Evolutionary conservation across 2,888 invertebrate species (phyloP).

Genomic region (Chymomyza procnemis): DNA sequence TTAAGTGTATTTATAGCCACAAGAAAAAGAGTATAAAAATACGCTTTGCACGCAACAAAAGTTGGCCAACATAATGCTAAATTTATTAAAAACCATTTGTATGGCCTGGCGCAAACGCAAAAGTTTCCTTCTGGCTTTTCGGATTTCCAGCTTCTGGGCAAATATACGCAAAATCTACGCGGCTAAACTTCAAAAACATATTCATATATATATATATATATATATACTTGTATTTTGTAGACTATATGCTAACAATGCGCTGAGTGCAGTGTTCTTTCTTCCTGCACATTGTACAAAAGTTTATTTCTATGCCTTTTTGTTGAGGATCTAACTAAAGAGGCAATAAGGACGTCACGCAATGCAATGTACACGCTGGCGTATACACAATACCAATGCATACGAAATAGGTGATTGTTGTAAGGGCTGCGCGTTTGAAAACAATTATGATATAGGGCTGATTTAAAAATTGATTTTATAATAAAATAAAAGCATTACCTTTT

Average conservation of each 20-base stretch:
- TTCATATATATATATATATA: conserved; percentile 11
- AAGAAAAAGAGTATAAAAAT: conserved; percentile 17
- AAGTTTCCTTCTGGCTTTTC: conserved; percentile 7
- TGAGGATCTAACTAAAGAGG: conserved; percentile 33
- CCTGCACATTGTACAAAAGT: background rate
- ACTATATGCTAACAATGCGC: conserved; percentile 20
- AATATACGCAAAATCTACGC: conserved; percentile 65
- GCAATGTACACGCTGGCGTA: conserved; percentile 46
- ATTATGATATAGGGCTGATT: no score
- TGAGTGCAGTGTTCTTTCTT: background rate
- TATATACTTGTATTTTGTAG: conserved; percentile 14
- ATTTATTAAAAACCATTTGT: conserved; percentile 67
- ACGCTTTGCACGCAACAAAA: conserved; percentile 14
- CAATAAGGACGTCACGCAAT: conserved; percentile 43
- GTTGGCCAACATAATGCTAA: conserved; percentile 33
- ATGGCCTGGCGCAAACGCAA: conserved; percentile 46
- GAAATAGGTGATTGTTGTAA: background rate
- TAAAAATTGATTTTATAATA: no score
- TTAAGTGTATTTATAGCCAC: no score
- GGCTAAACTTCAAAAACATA: conserved; percentile 61
- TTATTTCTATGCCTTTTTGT: conserved; percentile 22
- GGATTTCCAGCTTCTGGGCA: conserved; percentile 14
- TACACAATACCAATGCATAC: conserved; percentile 35
- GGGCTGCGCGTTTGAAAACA: no score
- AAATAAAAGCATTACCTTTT: no score